These are phyloP conservation scores for Macropodus opercularis DNA, from an alignment of 2,797 vertebrate genomes.

Conservation along the genomic window DNA sequence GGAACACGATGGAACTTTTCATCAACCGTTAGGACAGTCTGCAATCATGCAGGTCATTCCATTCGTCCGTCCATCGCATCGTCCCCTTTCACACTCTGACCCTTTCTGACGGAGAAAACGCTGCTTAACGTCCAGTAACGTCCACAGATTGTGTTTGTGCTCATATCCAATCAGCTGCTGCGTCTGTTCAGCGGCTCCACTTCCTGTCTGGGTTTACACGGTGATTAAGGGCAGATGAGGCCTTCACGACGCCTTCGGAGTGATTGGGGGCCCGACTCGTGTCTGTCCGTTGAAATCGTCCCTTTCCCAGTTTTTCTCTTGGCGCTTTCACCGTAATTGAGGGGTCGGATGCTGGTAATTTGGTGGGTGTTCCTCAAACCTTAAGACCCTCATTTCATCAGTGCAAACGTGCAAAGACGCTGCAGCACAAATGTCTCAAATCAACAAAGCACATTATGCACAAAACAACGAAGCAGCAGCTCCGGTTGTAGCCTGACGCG, in stretches of 20 bases:
- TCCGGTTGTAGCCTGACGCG: no score
- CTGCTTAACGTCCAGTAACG: conserved; percentile 28
- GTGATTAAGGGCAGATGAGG: conserved; percentile 41
- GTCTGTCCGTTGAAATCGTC: not conserved
- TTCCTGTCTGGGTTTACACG: not conserved
- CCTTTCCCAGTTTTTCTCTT: not conserved
- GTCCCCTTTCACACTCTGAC: conserved; percentile 28
- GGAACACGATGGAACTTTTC: no score
- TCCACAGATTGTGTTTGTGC: conserved; percentile 40
- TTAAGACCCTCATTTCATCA: not conserved
- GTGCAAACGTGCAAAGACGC: not conserved
- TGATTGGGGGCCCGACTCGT: conserved; percentile 49
- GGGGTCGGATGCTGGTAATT: not conserved
- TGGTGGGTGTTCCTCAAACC: not conserved
- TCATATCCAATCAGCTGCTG: conserved; percentile 41
- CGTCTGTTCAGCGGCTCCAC: conserved; percentile 26
- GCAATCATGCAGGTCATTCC: not conserved
- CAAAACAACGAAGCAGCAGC: no score
- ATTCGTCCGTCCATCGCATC: conserved; percentile 25
- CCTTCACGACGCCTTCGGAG: conserved; percentile 32
- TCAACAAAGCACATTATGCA: no score
- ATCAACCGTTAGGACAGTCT: no score
- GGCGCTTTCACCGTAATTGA: not conserved
- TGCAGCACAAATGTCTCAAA: no score
- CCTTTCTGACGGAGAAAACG: conserved; percentile 40